Evolutionary conservation across 2,797 vertebrate genomes (phyloP).

Genomic region (Gephyroberyx darwinii): DNA sequence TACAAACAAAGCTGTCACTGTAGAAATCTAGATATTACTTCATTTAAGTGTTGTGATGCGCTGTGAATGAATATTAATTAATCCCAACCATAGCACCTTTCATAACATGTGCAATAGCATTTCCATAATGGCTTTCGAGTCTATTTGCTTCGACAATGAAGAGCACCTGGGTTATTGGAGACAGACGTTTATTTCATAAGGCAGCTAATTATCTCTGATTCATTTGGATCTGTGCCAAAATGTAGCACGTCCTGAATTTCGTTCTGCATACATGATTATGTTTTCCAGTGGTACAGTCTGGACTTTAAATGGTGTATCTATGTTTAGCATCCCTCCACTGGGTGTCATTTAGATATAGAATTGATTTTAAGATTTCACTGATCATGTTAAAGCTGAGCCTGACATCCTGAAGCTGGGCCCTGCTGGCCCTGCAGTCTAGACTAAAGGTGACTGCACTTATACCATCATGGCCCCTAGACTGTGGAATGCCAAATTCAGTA

Average conservation of each 20-base stretch:
- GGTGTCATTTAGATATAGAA: slow-evolving; percentile 55
- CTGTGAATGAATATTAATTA: slow-evolving; percentile 7
- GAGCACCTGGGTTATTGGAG: slow-evolving; percentile 33
- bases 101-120: slow-evolving; percentile 18
- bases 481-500: no score
- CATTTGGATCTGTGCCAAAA: neutral
- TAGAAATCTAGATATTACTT: neutral
- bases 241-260: neutral
- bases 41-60: slow-evolving; percentile 1
- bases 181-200: slow-evolving; percentile 36
- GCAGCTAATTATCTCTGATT: slow-evolving; percentile 50
- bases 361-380: slow-evolving; percentile 66
- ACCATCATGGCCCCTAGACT: slow-evolving; percentile 39
- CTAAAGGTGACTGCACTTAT: slow-evolving; percentile 37
- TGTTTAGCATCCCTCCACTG: slow-evolving; percentile 50
- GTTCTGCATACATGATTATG: slow-evolving; percentile 39
- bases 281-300: slow-evolving; percentile 39
- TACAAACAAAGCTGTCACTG: slow-evolving; percentile 15
- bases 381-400: slow-evolving; percentile 51
- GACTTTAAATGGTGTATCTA: slow-evolving; percentile 25
- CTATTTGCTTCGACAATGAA: slow-evolving; percentile 31
- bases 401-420: slow-evolving; percentile 35
- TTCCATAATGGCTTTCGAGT: neutral
- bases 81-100: slow-evolving; percentile 2
- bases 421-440: slow-evolving; percentile 40